Evolutionary conservation across 2,113 vertebrate genomes (phyloP).

Genomic region (Myrmecophaga tridactyla): DNA sequence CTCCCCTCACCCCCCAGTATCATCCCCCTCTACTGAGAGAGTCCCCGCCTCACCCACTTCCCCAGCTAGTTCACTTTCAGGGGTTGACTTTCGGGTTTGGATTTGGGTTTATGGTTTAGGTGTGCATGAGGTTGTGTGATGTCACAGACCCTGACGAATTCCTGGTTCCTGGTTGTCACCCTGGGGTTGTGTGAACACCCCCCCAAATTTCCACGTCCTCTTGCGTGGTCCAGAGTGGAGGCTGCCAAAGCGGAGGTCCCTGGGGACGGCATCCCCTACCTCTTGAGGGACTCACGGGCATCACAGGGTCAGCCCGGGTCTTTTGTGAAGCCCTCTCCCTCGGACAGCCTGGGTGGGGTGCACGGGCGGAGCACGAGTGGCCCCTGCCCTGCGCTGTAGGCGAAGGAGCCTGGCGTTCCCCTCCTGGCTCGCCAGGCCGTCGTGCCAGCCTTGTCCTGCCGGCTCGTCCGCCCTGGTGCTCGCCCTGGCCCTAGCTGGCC

Average conservation of each 20-base stretch:
- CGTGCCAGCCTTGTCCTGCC: not conserved
- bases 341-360: rapidly evolving
- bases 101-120: too few relatives aligned
- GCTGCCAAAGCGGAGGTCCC: too few relatives aligned
- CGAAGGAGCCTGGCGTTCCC: not conserved
- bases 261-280: too few relatives aligned
- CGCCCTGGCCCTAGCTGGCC: not conserved
- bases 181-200: too few relatives aligned
- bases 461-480: not conserved
- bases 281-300: too few relatives aligned
- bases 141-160: too few relatives aligned
- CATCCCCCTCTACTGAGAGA: not conserved
- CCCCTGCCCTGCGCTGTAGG: not conserved
- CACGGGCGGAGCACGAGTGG: too few relatives aligned
- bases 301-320: too few relatives aligned
- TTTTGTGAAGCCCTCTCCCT: not conserved
- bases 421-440: rapidly evolving
- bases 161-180: too few relatives aligned
- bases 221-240: too few relatives aligned
- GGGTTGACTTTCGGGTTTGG: not conserved
- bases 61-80: not conserved
- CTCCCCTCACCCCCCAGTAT: rapidly evolving
- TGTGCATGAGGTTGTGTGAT: too few relatives aligned
- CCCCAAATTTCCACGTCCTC: too few relatives aligned
- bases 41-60: rapidly evolving